A percentile compares a stretch with the other conserved stretches of the same genome.
Conservation (phyloP, 2,888 invertebrate genomes). For the Trichacis sp. region DNA sequence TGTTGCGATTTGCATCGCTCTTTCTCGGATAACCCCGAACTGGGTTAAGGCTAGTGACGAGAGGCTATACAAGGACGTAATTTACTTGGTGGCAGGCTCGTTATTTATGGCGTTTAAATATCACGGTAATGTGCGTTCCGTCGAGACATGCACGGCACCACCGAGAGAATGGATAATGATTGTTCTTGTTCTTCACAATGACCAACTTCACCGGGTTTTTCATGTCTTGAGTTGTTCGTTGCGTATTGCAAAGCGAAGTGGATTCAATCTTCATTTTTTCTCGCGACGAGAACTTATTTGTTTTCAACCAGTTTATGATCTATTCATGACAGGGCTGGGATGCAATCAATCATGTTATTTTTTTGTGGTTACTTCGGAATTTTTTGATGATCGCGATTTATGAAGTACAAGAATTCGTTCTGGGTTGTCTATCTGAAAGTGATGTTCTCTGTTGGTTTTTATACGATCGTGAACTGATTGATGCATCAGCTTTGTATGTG, state of each 20-base stretch:
- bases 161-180: constrained; percentile 8
- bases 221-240: neutral
- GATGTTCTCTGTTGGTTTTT: too few relatives aligned
- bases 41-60: constrained; percentile 42
- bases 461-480: too few relatives aligned
- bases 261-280: neutral
- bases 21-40: constrained; percentile 35
- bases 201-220: neutral
- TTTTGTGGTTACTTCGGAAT: too few relatives aligned
- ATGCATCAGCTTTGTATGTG: too few relatives aligned
- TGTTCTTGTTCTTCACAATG: neutral
- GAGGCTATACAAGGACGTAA: constrained; percentile 28
- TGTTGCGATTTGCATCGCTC: constrained; percentile 40
- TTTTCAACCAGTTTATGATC: neutral
- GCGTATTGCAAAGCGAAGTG: neutral
- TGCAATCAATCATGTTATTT: too few relatives aligned
- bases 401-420: too few relatives aligned
- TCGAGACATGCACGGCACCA: constrained; percentile 1
- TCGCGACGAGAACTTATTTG: neutral
- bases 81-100: constrained; percentile 35
- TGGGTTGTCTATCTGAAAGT: too few relatives aligned
- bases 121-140: constrained; percentile 16
- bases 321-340: neutral
- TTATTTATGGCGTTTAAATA: constrained; percentile 38
- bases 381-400: too few relatives aligned